phyloP scores from a whole-genome alignment of 1,140 invertebrate genomes.

The Homarus americanus region DNA sequence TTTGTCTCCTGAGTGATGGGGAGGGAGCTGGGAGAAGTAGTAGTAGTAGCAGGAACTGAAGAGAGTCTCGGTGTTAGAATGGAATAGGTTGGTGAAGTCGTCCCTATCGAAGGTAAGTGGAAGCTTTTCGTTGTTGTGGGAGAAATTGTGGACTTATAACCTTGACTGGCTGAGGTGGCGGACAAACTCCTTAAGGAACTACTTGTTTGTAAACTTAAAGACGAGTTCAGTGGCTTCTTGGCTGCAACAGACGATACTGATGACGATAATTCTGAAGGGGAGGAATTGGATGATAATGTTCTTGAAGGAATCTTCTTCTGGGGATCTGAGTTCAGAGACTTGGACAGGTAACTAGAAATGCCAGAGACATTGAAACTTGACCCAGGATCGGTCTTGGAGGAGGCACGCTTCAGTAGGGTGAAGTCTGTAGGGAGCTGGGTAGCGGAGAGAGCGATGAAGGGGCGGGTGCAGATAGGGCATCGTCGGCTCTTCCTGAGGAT shows the following conservation, averaged over 20 bases:
- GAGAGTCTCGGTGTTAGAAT: background rate
- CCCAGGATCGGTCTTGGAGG: background rate
- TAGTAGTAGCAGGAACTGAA: background rate
- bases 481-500: background rate
- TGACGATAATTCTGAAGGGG: background rate
- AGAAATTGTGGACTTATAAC: background rate
- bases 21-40: background rate
- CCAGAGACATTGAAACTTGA: background rate
- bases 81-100: background rate
- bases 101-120: background rate
- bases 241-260: background rate
- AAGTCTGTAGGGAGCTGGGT: slow-evolving; percentile 44
- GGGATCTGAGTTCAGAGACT: background rate
- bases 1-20: background rate
- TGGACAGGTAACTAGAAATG: background rate
- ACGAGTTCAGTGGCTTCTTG: background rate
- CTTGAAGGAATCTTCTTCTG: too few relatives aligned
- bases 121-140: background rate
- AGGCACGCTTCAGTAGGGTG: background rate
- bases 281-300: background rate
- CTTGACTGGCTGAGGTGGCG: background rate
- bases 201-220: background rate
- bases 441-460: slow-evolving; percentile 27
- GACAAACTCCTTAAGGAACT: background rate
- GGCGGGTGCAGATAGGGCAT: slow-evolving; percentile 30